Percentiles rank a stretch among this genome's conserved stretches.
Conservation (phyloP, 2,797 vertebrate species). For the Jordanella pulchra region DNA sequence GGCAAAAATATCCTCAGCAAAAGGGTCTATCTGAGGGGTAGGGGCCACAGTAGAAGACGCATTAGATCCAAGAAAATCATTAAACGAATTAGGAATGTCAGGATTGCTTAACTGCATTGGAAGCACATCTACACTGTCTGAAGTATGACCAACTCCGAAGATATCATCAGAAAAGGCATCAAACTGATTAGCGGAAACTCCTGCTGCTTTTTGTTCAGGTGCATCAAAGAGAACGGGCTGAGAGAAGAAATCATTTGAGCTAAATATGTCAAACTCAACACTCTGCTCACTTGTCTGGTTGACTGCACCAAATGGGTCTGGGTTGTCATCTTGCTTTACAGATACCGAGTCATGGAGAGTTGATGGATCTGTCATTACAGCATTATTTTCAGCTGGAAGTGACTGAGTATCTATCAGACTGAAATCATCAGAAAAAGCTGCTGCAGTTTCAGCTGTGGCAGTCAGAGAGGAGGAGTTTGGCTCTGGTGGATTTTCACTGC, state of each 20-base stretch:
- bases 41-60: constrained; percentile 13
- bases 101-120: constrained; percentile 14
- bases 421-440: constrained; percentile 25
- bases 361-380: constrained; percentile 17
- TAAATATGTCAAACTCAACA: constrained; percentile 66
- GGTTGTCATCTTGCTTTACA: constrained; percentile 6
- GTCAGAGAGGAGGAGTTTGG: constrained; percentile 18
- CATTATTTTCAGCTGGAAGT: constrained; percentile 14
- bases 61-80: constrained; percentile 55
- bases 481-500: constrained; percentile 7
- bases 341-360: constrained; percentile 14
- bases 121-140: constrained; percentile 27
- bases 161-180: constrained; percentile 49
- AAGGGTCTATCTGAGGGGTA: constrained; percentile 45
- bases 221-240: constrained; percentile 25
- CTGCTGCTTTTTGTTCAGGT: constrained; percentile 26
- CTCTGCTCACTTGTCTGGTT: constrained; percentile 21
- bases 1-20: constrained; percentile 61
- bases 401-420: constrained; percentile 22
- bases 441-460: constrained; percentile 21
- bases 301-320: constrained; percentile 22
- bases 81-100: constrained; percentile 30
- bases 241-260: constrained; percentile 42
- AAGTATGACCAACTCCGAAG: constrained; percentile 52
- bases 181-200: constrained; percentile 27